Evolutionary conservation across 2,113 vertebrate genomes (phyloP), one percentile per base, ranked within the genome.

Genomic region (Alces alces): DNA sequence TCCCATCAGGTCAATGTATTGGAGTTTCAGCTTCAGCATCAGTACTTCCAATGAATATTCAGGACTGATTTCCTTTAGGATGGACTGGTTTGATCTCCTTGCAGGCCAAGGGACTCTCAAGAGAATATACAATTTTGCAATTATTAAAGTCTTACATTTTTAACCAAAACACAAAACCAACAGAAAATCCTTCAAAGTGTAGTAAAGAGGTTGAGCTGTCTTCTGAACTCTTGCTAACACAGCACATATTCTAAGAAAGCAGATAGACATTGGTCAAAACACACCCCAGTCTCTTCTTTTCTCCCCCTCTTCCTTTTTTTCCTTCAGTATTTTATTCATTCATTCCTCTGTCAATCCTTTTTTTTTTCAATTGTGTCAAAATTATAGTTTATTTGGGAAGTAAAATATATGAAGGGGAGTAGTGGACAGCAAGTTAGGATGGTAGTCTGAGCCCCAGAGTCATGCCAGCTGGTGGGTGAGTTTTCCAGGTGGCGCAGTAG

Each of bases 281-380:
- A 2, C 2, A 52, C 7, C 6, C 3, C 5, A 0, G 3, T 3
- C 3, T 17, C n/a, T 50, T 8, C 45, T 50, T 61, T 11, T 19
- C 7, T 30, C 13, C 3, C 33, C 27, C 7, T 3, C 39, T 83
- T 28, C 23, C 15, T 60, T 36, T 27, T 82, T 21, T 54, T 1
- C 2, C 50, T 54, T n/a, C 33, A n/a, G 17, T n/a, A 54, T 50
- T 52, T 80, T 50, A n/a, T 55, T n/a, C 36, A 55, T 64, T 45
- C 27, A 39, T 13, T 54, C 19, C 33, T 64, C 78, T 33, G 5
- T 60, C 5, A 12, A 5, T 70, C 3, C 27, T 6, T 30, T 13
- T 10, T 0, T 61, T 73, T 85, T 86, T 15, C n/a, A 91, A 39
- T 3, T 79, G 12, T 66, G 2, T 57, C 55, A 33, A 55, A 3